Percentiles rank a stretch among this genome's conserved stretches.
Evolutionary conservation across 2,113 vertebrate genomes (phyloP).

Genomic region (Carassius carassius): DNA sequence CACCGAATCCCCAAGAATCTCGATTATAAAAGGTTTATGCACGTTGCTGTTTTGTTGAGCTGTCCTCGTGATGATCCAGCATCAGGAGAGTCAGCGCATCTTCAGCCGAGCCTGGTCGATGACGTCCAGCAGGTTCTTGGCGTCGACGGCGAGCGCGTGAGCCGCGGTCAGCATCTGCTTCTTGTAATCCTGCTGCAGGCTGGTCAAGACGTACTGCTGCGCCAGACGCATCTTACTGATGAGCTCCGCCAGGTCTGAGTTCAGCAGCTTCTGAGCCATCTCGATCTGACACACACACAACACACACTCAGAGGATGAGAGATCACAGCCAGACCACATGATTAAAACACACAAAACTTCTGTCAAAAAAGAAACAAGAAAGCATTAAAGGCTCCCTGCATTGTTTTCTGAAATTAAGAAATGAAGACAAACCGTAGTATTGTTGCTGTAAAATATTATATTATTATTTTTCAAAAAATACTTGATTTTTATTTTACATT

Average conservation of each 20-base stretch:
- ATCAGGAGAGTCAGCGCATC: conserved; percentile 77
- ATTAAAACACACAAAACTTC: no score
- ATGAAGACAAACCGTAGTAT: no score
- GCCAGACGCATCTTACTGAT: conserved; percentile 98
- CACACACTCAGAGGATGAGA: not conserved
- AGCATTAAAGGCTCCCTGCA: no score
- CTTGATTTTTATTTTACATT: no score
- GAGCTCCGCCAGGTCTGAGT: conserved; percentile 93
- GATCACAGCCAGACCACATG: no score
- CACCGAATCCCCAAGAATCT: not conserved
- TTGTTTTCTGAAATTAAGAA: no score
- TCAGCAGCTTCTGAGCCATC: conserved; percentile 98
- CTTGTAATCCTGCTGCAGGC: conserved; percentile 97
- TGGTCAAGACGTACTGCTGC: conserved; percentile 91
- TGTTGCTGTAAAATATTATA: no score
- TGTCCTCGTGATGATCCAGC: conserved; percentile 71
- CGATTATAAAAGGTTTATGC: not conserved
- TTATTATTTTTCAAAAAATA: no score
- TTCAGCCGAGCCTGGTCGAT: conserved; percentile 95
- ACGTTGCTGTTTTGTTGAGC: not conserved
- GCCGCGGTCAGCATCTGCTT: conserved; percentile 98
- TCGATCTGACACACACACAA: conserved; percentile 80
- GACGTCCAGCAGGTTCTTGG: conserved; percentile 95
- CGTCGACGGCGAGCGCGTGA: conserved; percentile 94
- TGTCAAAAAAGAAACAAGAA: no score